phyloP scores from a whole-genome alignment of 1,140 invertebrate genomes.

The Heliconius melpomene region DNA sequence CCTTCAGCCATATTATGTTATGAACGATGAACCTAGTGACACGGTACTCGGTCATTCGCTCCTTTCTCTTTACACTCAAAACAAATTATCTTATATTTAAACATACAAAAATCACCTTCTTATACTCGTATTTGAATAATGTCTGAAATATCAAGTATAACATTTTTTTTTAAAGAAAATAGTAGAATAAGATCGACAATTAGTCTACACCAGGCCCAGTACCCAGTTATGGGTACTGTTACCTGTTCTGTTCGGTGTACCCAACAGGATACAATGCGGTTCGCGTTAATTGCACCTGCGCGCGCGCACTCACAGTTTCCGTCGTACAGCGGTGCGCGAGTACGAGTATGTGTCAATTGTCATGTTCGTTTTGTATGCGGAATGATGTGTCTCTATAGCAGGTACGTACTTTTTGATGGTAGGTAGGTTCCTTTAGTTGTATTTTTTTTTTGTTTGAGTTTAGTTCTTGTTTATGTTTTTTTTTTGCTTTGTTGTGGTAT shows the following conservation, averaged over 20 bases:
- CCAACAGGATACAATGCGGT: slow-evolving; percentile 51
- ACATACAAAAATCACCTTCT: too few species aligned
- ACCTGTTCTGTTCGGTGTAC: not conserved
- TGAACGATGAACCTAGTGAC: too few species aligned
- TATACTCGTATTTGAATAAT: too few species aligned
- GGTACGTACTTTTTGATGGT: slow-evolving; percentile 19
- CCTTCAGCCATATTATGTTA: too few species aligned
- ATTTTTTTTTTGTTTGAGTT: not conserved
- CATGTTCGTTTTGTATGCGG: slow-evolving; percentile 13
- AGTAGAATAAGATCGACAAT: not conserved
- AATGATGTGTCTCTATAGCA: slow-evolving; percentile 26
- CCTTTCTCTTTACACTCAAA: too few species aligned
- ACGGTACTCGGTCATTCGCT: too few species aligned
- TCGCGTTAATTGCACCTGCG: slow-evolving; percentile 46
- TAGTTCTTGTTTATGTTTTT: not conserved
- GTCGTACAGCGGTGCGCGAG: slow-evolving; percentile 28
- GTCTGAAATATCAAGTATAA: not conserved
- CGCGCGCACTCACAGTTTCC: slow-evolving; percentile 47
- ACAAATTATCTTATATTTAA: too few species aligned
- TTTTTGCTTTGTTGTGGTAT: too few species aligned
- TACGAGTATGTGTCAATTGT: slow-evolving; percentile 22
- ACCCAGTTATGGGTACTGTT: not conserved
- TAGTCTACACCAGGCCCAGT: not conserved
- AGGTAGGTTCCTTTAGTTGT: not conserved
- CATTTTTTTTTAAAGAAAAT: not conserved